Evolutionary conservation across 2,888 invertebrate genomes (phyloP).

Genomic region (Agrotis puta): DNA sequence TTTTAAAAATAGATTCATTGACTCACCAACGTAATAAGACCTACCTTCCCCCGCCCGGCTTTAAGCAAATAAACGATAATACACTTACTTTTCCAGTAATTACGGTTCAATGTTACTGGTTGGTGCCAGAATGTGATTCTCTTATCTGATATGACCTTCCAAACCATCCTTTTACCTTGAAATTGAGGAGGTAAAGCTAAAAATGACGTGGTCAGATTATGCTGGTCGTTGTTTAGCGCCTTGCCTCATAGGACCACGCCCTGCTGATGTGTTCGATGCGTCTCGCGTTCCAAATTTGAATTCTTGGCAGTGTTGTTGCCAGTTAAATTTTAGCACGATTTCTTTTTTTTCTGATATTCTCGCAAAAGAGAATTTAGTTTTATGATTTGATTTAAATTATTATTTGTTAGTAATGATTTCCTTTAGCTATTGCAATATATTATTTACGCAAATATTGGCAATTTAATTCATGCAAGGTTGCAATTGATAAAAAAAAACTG

Average conservation of each 20-base stretch:
- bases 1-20: constrained; percentile 84
- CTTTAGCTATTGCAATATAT: neutral
- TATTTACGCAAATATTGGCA: neutral
- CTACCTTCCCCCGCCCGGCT: constrained; percentile 64
- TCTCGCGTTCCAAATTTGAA: constrained; percentile 75
- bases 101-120: constrained; percentile 48
- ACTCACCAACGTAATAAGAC: constrained; percentile 71
- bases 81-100: constrained; percentile 9
- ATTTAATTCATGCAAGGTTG: neutral
- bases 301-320: constrained; percentile 74
- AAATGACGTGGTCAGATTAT: constrained; percentile 39
- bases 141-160: constrained; percentile 69
- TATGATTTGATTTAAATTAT: neutral
- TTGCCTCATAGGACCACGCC: constrained; percentile 82
- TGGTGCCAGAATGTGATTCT: constrained; percentile 35
- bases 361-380: neutral
- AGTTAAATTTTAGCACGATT: constrained; percentile 40
- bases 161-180: constrained; percentile 9
- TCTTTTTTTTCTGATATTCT: neutral
- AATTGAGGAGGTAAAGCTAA: neutral
- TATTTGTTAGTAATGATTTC: neutral
- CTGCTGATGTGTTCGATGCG: constrained; percentile 73
- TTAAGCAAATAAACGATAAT: constrained; percentile 39
- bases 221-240: constrained; percentile 65
- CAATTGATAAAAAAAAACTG: constrained; percentile 13